Percentiles rank a stretch among this genome's conserved stretches.
Evolutionary conservation across 2,797 vertebrate species (phyloP).

Genomic region (Rhinatrema bivittatum): DNA sequence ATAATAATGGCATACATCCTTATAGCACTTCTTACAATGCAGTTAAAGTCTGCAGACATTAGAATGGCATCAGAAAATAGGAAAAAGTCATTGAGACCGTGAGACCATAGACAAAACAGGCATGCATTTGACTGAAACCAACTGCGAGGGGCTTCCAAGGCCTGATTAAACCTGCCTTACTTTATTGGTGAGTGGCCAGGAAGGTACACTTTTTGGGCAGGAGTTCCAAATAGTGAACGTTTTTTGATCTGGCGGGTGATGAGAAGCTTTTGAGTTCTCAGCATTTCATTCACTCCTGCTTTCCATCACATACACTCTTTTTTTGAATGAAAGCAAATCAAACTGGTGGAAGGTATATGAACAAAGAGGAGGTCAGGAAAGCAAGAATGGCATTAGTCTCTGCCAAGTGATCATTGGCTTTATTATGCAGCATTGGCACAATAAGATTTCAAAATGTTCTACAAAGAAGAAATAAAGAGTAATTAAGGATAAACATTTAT

Average conservation of each 20-base stretch:
- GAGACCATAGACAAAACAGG: constrained; percentile 22
- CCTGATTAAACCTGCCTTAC: constrained; percentile 67
- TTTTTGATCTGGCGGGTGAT: constrained; percentile 58
- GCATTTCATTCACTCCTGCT: constrained; percentile 17
- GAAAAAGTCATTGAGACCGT: constrained; percentile 16
- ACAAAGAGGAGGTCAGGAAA: too few species aligned
- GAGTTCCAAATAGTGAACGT: constrained; percentile 77
- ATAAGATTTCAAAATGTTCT: too few species aligned
- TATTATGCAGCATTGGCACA: too few species aligned
- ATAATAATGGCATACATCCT: not conserved
- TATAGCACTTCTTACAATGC: constrained; percentile 45
- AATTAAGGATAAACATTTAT: too few species aligned
- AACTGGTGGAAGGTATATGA: too few species aligned
- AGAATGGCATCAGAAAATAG: constrained; percentile 22
- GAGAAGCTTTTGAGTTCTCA: constrained; percentile 27
- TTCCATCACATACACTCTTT: constrained; percentile 31
- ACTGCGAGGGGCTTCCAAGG: constrained; percentile 65
- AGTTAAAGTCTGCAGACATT: constrained; percentile 42
- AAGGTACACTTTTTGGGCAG: constrained; percentile 73
- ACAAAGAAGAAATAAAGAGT: too few species aligned
- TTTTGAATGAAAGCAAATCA: too few species aligned
- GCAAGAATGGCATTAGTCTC: too few species aligned
- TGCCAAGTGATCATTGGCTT: too few species aligned
- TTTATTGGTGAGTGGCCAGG: constrained; percentile 63
- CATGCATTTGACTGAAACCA: constrained; percentile 51